These are phyloP conservation scores for Ursus arctos DNA, from an alignment of 2,113 vertebrate genomes.

Conservation along the genomic window DNA sequence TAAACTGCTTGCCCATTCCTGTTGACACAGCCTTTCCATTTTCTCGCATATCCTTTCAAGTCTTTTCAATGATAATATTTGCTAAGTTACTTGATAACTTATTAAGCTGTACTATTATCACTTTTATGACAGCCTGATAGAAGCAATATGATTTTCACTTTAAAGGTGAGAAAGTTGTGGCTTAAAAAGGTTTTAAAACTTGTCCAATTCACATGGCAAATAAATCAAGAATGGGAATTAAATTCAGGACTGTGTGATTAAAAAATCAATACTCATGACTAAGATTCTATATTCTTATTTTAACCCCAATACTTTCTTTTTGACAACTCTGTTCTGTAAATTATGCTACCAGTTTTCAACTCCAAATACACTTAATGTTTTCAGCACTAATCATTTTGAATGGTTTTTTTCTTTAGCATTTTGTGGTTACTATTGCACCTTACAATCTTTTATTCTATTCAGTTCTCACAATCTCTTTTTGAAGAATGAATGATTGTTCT, in stretches of 20 bases:
- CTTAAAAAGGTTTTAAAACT: conserved; percentile 12
- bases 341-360: not conserved
- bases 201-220: not conserved
- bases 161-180: not conserved
- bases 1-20: not conserved
- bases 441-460: not conserved
- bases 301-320: not conserved
- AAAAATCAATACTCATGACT: not conserved
- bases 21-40: not conserved
- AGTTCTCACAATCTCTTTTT: not conserved
- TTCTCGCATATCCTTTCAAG: not conserved
- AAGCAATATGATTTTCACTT: not conserved
- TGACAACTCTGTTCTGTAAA: not conserved
- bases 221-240: not conserved
- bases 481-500: not conserved
- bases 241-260: not conserved
- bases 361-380: not conserved
- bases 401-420: not conserved
- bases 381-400: not conserved
- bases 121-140: not conserved
- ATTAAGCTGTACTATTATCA: not conserved
- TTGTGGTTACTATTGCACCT: not conserved
- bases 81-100: not conserved
- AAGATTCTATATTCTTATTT: not conserved
- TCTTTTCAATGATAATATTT: not conserved